phyloP scores from a whole-genome alignment of 2,113 vertebrate genomes.

The Anarhynchus alexandrinus region DNA sequence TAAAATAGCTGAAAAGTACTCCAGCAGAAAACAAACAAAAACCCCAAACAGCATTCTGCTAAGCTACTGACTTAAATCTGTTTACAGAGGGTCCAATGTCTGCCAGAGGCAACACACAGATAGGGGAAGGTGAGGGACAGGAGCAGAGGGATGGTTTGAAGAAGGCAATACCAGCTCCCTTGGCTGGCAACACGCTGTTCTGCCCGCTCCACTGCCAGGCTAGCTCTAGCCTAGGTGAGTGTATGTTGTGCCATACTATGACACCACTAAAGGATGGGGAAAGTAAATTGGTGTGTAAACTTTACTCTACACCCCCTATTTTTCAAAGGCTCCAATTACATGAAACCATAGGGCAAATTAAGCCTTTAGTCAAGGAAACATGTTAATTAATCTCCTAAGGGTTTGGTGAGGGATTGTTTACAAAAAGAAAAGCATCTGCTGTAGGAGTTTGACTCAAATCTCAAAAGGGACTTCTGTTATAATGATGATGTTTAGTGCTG shows the following conservation, averaged over 20 bases:
- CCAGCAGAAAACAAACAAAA: background rate
- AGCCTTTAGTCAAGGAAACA: constrained; percentile 15
- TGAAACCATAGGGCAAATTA: constrained; percentile 16
- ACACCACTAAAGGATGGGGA: background rate
- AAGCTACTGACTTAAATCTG: background rate
- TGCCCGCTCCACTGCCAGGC: background rate
- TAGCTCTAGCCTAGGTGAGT: background rate
- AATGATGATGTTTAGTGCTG: background rate
- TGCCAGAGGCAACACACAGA: background rate
- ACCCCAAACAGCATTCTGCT: background rate
- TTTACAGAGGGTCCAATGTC: background rate
- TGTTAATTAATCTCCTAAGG: constrained; percentile 36
- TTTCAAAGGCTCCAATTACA: constrained; percentile 25
- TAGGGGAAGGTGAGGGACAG: background rate
- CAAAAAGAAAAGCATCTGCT: constrained; percentile 15
- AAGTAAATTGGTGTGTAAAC: constrained; percentile 14
- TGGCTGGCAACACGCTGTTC: background rate
- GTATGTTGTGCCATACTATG: background rate
- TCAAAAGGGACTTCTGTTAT: background rate
- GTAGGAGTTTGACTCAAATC: constrained; percentile 8
- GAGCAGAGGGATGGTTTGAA: background rate
- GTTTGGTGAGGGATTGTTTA: constrained; percentile 31
- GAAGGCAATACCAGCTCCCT: background rate
- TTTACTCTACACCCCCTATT: background rate
- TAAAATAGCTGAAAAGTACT: background rate